Base-by-base conservation (phyloP, 1,140 invertebrate species). In the Zelostemma sp. region DNA sequence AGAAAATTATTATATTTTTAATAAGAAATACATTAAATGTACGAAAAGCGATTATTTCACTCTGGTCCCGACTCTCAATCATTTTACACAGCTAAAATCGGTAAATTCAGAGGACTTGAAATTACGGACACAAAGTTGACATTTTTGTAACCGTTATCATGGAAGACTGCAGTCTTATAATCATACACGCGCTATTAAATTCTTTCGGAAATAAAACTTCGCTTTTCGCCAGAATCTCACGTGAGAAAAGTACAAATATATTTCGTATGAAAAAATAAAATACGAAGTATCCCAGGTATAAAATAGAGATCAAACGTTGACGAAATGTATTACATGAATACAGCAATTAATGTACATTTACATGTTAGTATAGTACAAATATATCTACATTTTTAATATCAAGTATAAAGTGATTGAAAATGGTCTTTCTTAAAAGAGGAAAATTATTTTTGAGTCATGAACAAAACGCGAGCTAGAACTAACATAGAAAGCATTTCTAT, bases 321-420 rank as follows among this genome's bases (percentile, higher is more conserved):
- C 12, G 12, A 58, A 50, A 46, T 43, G 49, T 25, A 28, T 58
- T 59, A 63, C 19, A 53, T 56, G 45, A 61, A 62, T 57, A 62
- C 49, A 59, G 28, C 3, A 50, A 60, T 56, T 35, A 55, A 64
- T 64, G 17, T 69, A 64, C 67, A 69, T 60, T 64, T 64, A 61
- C 63, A 51, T 64, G 11, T 60, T 16, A 56, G 6, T 69, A 69
- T 64, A 1, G 64, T 64, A 69, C 60, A 69, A 64, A 64, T 40
- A 38, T 69, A 64, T 69, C 55, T 64, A 69, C 67, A 69, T n/a
- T 17, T 64, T 38, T 38, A 5, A 38, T 38, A 5, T 14, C 9
- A 14, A n/a, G 9, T 38, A 38, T 38, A 38, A 38, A 38, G 35
- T 38, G 35, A 14, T 38, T 3, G 12, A 38, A 38, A 38, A 11